phyloP scores from a whole-genome alignment of 2,888 invertebrate species.

The Mythimna vitellina region DNA sequence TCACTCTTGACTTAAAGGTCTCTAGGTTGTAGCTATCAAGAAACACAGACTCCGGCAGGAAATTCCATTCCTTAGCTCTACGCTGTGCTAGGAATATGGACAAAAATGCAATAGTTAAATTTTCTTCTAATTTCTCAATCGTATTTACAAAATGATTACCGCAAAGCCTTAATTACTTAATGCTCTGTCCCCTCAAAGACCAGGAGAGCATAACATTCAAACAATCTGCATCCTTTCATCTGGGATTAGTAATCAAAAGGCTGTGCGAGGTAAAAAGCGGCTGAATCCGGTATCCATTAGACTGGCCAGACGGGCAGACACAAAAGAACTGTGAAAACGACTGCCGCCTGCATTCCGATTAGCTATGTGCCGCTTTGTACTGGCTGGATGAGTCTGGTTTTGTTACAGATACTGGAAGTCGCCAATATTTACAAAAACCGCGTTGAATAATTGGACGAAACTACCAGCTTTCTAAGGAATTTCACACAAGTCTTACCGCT shows the following conservation, averaged over 20 bases:
- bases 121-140: not conserved
- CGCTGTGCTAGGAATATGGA: too few species aligned
- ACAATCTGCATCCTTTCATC: slow-evolving; percentile 59
- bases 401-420: not conserved
- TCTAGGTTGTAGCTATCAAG: too few species aligned
- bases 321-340: slow-evolving; percentile 75
- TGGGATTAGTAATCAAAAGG: slow-evolving; percentile 66
- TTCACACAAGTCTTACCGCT: too few species aligned
- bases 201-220: slow-evolving; percentile 45
- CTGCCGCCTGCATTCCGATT: slow-evolving; percentile 65
- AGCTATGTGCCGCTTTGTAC: slow-evolving; percentile 59
- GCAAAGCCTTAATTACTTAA: slow-evolving; percentile 43
- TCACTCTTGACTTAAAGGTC: too few species aligned
- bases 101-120: too few species aligned
- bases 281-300: slow-evolving; percentile 69
- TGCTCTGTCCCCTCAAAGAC: slow-evolving; percentile 28
- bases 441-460: not conserved
- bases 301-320: slow-evolving; percentile 74
- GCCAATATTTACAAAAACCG: slow-evolving; percentile 5
- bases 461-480: not conserved
- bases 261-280: slow-evolving; percentile 60
- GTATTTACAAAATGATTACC: slow-evolving; percentile 18
- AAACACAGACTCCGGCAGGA: too few species aligned
- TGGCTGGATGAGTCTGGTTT: slow-evolving; percentile 7
- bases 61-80: too few species aligned